Conservation (phyloP, 2,113 vertebrate genomes). For the Oenanthe melanoleuca region DNA sequence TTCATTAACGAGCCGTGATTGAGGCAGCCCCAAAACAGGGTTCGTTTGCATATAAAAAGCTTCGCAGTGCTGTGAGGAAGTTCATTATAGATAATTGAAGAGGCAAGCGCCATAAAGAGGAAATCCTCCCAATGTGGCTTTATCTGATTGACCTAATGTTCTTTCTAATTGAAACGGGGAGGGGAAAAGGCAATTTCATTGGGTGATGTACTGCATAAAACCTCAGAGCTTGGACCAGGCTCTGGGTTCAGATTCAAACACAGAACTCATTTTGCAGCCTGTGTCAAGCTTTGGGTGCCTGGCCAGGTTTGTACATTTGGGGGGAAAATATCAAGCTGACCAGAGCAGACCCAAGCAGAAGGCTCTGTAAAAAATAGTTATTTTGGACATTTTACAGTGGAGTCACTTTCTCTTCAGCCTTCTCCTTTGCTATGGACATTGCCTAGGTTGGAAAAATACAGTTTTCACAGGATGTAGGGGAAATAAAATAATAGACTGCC, state of each 20-base stretch:
- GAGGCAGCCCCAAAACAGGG: slow-evolving; percentile 78
- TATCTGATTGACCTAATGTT: slow-evolving; percentile 77
- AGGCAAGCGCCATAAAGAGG: slow-evolving; percentile 77
- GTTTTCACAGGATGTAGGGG: not conserved
- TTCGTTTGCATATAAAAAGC: slow-evolving; percentile 86
- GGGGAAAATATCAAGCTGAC: not conserved
- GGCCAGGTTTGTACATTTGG: not conserved
- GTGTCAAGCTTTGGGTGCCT: not conserved
- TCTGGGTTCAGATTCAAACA: not conserved
- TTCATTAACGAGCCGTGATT: slow-evolving; percentile 87
- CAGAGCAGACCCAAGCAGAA: not conserved
- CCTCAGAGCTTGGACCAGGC: not conserved
- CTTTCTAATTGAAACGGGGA: slow-evolving; percentile 79
- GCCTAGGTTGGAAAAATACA: not conserved
- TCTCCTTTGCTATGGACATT: not conserved
- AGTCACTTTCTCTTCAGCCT: not conserved
- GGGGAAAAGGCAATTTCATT: slow-evolving; percentile 65
- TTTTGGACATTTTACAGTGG: not conserved
- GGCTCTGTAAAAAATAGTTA: not conserved
- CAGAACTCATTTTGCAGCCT: not conserved
- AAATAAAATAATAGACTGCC: not conserved
- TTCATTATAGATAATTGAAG: slow-evolving; percentile 96
- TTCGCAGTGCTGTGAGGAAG: slow-evolving; percentile 82
- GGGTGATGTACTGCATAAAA: slow-evolving; percentile 48
- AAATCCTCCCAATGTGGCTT: slow-evolving; percentile 71